Evolutionary conservation across 2,113 vertebrate species (phyloP), one percentile per base, ranked within the genome.

Genomic region (Nibea albiflora): DNA sequence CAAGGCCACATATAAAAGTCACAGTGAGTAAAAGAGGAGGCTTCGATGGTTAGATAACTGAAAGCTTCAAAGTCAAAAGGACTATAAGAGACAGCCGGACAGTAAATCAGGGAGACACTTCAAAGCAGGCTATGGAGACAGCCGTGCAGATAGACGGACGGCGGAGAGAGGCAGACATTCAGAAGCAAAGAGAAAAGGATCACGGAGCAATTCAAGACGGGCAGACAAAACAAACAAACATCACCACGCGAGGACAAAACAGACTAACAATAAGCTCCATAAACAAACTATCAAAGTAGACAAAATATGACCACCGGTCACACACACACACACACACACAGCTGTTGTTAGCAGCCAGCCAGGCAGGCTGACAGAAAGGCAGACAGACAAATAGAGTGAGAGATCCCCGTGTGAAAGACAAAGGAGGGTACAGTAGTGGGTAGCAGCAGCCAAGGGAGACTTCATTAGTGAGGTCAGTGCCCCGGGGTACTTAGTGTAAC

Each of bases 401-500:
- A 91, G 91, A 92, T 91, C 89, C 85, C 87, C 67, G 76, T 81
- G 89, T 86, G 75, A 89, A 91, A 94, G 89, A 93, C 90, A 92
- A 90, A 91, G 92, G 83, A 88, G 89, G 81, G 90, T 93, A 92
- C 91, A 92, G 92, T 92, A 91, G 93, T 91, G 88, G 81, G 81
- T 69, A 85, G 88, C 78, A 71, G 90, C 86, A 92, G 90, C 83
- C 90, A 88, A 87, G 85, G 88, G 88, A 92, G 91, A 90, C 87
- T 92, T 94, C 92, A 94, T 94, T 93, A 94, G 89, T 85, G 90
- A 93, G 94, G 94, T 94, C 92, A 94, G 90, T 81, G 91, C 91
- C 90, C 91, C 74, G 70, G 86, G 91, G 90, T 91, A 90, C 91
- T 92, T 90, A 89, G 92, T 88, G 88, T 90, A 93, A 94, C 93